Percentiles rank a stretch among this genome's conserved stretches.
Conservation (phyloP, 2,888 invertebrate genomes). For the Drosophila anomalata region DNA sequence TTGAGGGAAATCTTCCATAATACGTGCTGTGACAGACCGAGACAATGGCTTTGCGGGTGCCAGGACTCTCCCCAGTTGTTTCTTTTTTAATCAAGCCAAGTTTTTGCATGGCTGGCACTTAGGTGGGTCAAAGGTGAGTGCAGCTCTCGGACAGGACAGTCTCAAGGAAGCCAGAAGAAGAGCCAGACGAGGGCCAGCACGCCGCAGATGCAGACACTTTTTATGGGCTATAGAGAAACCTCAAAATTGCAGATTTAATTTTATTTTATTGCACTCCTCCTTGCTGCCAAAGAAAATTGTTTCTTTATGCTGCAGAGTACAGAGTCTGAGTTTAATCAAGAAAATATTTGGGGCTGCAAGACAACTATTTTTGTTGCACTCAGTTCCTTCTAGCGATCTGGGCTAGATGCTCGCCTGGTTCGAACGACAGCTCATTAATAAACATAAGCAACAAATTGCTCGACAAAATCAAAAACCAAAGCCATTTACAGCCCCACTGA, state of each 20-base stretch:
- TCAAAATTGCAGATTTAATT: slow-evolving; percentile 83
- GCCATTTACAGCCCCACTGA: slow-evolving; percentile 64
- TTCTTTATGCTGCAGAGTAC: slow-evolving; percentile 62
- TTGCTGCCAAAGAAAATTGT: slow-evolving; percentile 69
- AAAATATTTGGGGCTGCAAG: slow-evolving; percentile 22
- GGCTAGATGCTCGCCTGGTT: slow-evolving; percentile 38
- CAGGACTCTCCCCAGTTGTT: slow-evolving; percentile 49
- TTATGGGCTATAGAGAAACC: slow-evolving; percentile 80
- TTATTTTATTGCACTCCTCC: slow-evolving; percentile 79
- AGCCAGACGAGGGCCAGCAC: slow-evolving; percentile 22
- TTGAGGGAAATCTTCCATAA: slow-evolving; percentile 79
- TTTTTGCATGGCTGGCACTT: slow-evolving; percentile 66
- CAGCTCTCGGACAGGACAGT: slow-evolving; percentile 37
- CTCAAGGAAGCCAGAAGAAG: slow-evolving; percentile 17
- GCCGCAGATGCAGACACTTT: slow-evolving; percentile 81
- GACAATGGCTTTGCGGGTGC: slow-evolving; percentile 27
- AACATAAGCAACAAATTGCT: slow-evolving; percentile 64
- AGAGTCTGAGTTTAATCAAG: slow-evolving; percentile 34
- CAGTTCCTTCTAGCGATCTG: neutral
- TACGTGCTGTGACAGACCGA: slow-evolving; percentile 60
- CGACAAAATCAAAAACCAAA: slow-evolving; percentile 53
- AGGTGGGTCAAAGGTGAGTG: slow-evolving; percentile 72
- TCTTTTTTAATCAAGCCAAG: slow-evolving; percentile 70
- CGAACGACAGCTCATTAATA: slow-evolving; percentile 69
- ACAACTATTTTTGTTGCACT: slow-evolving; percentile 1